Percentiles rank a stretch among this genome's conserved stretches.
Evolutionary conservation across 2,797 vertebrate genomes (phyloP).

Genomic region (Pantherophis alleghaniensis): DNA sequence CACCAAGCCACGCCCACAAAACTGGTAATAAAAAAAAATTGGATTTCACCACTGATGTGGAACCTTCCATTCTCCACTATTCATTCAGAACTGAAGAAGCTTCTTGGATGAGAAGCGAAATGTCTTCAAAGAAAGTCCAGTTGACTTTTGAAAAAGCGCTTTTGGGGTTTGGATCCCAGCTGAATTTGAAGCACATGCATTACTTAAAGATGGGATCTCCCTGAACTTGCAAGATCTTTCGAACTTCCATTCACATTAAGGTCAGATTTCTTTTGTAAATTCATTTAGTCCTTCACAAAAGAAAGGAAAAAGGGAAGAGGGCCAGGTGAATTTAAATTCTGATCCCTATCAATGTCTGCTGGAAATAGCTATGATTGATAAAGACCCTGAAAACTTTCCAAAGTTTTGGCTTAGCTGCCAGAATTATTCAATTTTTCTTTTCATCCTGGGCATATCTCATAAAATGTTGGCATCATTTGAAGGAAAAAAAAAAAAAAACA

Average conservation of each 20-base stretch:
- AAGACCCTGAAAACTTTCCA: neutral
- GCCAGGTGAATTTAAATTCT: neutral
- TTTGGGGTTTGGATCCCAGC: neutral
- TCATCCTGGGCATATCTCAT: neutral
- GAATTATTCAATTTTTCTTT: neutral
- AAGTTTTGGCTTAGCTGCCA: neutral
- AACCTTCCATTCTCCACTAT: no score
- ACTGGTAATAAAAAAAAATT: no score
- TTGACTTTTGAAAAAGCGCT: no score
- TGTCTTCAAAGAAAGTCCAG: no score
- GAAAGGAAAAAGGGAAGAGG: neutral
- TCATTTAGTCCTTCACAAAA: neutral
- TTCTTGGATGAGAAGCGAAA: no score
- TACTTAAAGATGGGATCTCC: neutral
- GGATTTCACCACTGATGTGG: no score
- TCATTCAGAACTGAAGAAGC: no score
- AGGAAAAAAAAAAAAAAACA: neutral
- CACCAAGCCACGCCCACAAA: no score
- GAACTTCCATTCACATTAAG: neutral
- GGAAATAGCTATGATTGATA: neutral
- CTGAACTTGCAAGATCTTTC: no score
- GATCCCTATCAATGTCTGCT: neutral
- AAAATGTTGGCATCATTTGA: constrained; percentile 12
- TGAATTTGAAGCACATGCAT: neutral
- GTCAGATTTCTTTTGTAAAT: neutral